Conservation (phyloP, 2,797 vertebrate species). For the Pygocentrus nattereri region DNA sequence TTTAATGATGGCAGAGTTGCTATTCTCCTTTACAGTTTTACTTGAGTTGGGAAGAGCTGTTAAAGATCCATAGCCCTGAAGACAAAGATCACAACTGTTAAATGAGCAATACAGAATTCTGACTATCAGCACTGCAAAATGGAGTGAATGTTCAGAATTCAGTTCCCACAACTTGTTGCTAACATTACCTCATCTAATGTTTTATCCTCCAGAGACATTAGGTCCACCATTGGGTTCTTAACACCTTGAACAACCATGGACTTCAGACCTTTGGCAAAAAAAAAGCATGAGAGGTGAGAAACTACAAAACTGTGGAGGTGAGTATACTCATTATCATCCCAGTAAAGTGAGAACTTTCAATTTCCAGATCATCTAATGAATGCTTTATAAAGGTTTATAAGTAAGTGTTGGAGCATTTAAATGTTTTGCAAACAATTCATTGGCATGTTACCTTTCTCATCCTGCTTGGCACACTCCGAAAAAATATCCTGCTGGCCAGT, state of each 20-base stretch:
- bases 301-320: background rate
- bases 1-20: constrained; percentile 97
- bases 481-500: constrained; percentile 97
- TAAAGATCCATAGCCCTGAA: constrained; percentile 89
- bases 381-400: background rate
- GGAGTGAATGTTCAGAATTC: background rate
- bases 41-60: constrained; percentile 81
- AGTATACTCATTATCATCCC: background rate
- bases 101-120: background rate
- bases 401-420: background rate
- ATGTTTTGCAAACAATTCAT: background rate
- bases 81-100: constrained; percentile 12
- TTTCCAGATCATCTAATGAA: background rate
- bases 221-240: constrained; percentile 95
- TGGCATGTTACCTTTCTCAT: constrained; percentile 88
- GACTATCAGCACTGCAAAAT: background rate
- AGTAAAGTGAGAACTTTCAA: too few species aligned
- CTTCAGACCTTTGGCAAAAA: constrained; percentile 85
- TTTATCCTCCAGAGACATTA: constrained; percentile 94
- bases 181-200: constrained; percentile 91
- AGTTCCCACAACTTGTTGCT: background rate
- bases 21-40: constrained; percentile 91
- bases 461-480: constrained; percentile 97
- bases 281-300: background rate
- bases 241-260: constrained; percentile 96